These are phyloP conservation scores for Pipistrellus pipistrellus DNA, from an alignment of 2,797 vertebrate species.

Conservation along the genomic window DNA sequence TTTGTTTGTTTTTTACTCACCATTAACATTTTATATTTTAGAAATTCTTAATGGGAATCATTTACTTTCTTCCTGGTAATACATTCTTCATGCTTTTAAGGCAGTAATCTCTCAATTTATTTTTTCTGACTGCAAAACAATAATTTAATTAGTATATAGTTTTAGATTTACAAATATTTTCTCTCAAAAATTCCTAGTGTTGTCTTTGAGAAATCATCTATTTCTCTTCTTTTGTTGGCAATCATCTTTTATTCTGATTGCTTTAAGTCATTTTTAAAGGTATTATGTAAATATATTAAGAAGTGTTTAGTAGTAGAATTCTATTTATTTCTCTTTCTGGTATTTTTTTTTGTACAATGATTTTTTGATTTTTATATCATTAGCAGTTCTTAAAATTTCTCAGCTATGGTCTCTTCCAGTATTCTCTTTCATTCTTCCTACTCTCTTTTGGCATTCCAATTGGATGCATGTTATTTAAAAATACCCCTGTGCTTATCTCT, in stretches of 20 bases:
- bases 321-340: not conserved
- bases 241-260: not conserved
- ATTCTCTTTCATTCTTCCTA: not conserved
- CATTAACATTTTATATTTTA: not conserved
- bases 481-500: not conserved
- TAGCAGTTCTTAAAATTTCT: not conserved
- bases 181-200: not conserved
- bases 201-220: not conserved
- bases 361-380: not conserved
- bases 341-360: not conserved
- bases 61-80: not conserved
- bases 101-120: not conserved
- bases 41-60: not conserved
- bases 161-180: constrained; percentile 25
- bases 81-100: not conserved
- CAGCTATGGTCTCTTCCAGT: not conserved
- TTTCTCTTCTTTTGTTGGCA: not conserved
- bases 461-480: not conserved
- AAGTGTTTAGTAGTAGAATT: not conserved
- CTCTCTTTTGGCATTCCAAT: not conserved
- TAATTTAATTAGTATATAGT: not conserved
- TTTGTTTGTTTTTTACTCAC: not conserved
- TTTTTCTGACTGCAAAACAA: not conserved
- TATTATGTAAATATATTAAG: not conserved
- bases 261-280: not conserved